A percentile compares a stretch with the other conserved stretches of the same genome.
Conservation (phyloP, 2,888 invertebrate genomes). For the Salticus scenicus region DNA sequence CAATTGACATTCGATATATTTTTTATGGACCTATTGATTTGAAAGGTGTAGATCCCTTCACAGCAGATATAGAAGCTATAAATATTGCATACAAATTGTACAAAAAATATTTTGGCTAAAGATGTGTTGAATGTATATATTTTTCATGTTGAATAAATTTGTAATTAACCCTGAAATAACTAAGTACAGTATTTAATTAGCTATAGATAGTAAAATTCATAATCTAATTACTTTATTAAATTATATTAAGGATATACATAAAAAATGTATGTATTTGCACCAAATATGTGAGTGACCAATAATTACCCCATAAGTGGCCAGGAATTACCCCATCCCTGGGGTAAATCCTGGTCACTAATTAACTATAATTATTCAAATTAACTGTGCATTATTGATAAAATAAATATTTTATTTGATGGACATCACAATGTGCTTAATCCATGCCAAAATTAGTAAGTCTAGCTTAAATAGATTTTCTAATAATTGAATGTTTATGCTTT, state of each 20-base stretch:
- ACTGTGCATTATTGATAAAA: not conserved
- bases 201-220: not conserved
- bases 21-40: slow-evolving; percentile 16
- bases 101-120: not conserved
- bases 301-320: slow-evolving; percentile 11
- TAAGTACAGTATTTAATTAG: not conserved
- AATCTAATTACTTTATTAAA: not conserved
- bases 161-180: not conserved
- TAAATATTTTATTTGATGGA: not conserved
- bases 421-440: too few relatives aligned
- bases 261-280: slow-evolving; percentile 8
- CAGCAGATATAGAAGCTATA: slow-evolving; percentile 3
- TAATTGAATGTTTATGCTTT: too few relatives aligned
- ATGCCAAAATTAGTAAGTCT: too few relatives aligned
- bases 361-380: slow-evolving; percentile 2
- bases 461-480: too few relatives aligned
- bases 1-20: not conserved
- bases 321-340: slow-evolving; percentile 19
- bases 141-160: not conserved
- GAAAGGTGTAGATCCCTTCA: slow-evolving; percentile 5
- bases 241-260: not conserved
- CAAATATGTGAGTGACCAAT: slow-evolving; percentile 6
- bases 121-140: not conserved
- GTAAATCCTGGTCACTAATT: slow-evolving; percentile 19
- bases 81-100: slow-evolving; percentile 2